phyloP scores from a whole-genome alignment of 2,113 vertebrate species.

The Callithrix jacchus region DNA sequence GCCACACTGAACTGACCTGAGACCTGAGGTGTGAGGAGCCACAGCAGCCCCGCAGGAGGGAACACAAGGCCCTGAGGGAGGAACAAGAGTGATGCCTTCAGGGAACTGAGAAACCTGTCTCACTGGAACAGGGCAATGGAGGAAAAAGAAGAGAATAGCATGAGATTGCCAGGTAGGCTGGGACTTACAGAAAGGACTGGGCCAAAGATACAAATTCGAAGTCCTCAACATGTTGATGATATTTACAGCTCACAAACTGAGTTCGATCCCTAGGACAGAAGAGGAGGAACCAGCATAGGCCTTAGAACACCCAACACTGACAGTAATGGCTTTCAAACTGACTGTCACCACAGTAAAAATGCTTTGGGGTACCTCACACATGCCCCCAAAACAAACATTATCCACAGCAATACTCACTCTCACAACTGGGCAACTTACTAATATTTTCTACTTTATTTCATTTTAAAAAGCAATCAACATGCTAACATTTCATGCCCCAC shows the following conservation, averaged over 20 bases:
- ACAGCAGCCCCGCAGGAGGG: not conserved
- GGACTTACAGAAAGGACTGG: not conserved
- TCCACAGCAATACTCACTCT: not conserved
- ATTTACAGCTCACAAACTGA: not conserved
- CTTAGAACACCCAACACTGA: not conserved
- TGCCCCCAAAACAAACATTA: not conserved
- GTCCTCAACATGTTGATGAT: fast-evolving
- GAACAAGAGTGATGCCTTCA: not conserved
- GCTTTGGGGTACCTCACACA: not conserved
- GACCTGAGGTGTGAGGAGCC: not conserved
- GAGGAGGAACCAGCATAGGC: not conserved
- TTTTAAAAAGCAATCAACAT: not conserved
- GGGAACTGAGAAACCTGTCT: fast-evolving
- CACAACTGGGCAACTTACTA: not conserved
- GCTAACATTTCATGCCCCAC: not conserved
- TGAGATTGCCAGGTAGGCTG: fast-evolving
- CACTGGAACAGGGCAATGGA: not conserved
- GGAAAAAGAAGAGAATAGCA: not conserved
- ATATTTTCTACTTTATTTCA: not conserved
- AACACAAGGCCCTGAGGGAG: not conserved
- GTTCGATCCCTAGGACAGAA: not conserved
- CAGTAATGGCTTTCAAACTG: not conserved
- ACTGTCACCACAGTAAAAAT: not conserved
- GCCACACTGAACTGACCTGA: not conserved
- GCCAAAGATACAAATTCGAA: not conserved